Conservation (phyloP, 2,797 vertebrate genomes). For the Thamnophis elegans region DNA sequence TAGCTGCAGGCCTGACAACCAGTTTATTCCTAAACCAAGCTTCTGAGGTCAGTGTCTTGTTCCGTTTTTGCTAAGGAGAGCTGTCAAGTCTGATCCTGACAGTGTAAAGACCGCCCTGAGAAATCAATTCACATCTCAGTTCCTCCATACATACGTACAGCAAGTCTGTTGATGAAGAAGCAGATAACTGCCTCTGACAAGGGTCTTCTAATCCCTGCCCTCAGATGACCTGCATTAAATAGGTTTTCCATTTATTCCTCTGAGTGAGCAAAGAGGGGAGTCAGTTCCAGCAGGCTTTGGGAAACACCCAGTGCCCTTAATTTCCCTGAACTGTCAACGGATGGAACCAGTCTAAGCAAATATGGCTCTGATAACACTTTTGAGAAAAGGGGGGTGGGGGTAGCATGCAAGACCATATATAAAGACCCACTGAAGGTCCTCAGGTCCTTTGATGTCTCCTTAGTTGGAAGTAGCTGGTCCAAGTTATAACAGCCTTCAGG, state of each 20-base stretch:
- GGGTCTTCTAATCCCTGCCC: neutral
- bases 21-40: too few species aligned
- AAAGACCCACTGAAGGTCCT: too few species aligned
- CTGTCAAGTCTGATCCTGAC: neutral
- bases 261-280: neutral
- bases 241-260: slow-evolving; percentile 5
- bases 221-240: neutral
- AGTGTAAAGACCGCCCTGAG: neutral
- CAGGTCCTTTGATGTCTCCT: too few species aligned
- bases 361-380: too few species aligned
- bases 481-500: neutral
- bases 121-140: slow-evolving; percentile 12
- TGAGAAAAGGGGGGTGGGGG: neutral
- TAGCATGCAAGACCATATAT: too few species aligned
- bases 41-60: neutral
- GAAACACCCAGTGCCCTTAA: neutral
- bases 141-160: neutral
- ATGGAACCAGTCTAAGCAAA: neutral
- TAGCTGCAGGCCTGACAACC: too few species aligned
- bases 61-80: neutral
- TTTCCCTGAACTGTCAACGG: too few species aligned
- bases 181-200: slow-evolving; percentile 11
- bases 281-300: neutral
- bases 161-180: neutral
- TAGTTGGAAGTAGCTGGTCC: neutral